Conservation (phyloP, 2,113 vertebrate species). For the Heterocephalus glaber region DNA sequence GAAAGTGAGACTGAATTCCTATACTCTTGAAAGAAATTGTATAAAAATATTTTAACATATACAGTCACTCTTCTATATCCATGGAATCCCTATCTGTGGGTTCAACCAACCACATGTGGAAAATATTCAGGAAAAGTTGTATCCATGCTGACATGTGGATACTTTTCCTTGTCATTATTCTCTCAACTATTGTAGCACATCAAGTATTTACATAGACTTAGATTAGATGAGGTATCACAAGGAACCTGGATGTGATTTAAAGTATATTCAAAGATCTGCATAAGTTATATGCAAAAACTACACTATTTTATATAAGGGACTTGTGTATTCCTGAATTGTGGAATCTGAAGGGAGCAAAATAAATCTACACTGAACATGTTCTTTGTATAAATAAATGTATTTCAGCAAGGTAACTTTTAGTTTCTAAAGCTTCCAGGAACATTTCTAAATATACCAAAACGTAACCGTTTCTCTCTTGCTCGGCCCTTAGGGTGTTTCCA, state of each 20-base stretch:
- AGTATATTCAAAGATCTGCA: background rate
- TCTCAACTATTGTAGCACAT: no score
- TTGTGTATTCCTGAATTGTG: background rate
- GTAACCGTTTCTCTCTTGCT: background rate
- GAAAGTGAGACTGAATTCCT: background rate
- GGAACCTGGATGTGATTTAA: background rate
- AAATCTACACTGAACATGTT: background rate
- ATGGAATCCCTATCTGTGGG: background rate
- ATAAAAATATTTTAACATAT: background rate
- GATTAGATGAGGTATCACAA: background rate
- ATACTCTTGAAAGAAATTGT: background rate
- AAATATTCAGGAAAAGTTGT: background rate
- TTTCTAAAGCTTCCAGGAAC: background rate
- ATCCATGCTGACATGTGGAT: no score
- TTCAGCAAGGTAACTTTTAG: background rate
- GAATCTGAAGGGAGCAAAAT: background rate
- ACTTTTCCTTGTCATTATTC: background rate
- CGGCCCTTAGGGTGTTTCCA: constrained; percentile 69
- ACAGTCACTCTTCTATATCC: no score
- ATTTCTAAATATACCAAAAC: background rate
- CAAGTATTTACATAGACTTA: no score
- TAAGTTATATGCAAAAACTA: background rate
- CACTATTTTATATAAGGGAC: no score
- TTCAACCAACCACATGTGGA: background rate
- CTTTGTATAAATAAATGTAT: background rate